Evolutionary conservation across 2,888 invertebrate genomes (phyloP), one percentile per base, ranked within the genome.

Genomic region (Anthoptus insignis): DNA sequence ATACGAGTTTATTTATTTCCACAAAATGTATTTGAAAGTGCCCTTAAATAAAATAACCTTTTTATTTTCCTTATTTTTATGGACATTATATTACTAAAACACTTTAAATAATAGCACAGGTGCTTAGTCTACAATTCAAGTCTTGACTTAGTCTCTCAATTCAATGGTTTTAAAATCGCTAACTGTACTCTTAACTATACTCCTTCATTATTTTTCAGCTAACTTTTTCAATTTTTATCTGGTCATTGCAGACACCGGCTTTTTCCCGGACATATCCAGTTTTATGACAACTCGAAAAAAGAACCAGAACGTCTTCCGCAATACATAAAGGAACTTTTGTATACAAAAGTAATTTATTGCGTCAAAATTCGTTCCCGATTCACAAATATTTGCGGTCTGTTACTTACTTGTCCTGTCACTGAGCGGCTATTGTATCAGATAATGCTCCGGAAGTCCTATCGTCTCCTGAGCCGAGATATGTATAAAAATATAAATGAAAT

Each of bases 401-500:
- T 77, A 76, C 73, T 72, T 76, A 76, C 74, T 73, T 79, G 78
- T 83, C 77, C 77, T 75, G 69, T 78, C 78, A 76, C 75, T 70
- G 74, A 73, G 68, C 53, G 49, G 73, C 74, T 65, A 78, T 81
- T 84, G 83, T 83, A 61, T 50, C 59, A 50, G 49, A 86, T 81
- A 86, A 87, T 81, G 70, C 72, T 73, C 88, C 89, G 89, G 89
- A 90, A 85, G 88, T 88, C 81, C 80, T 78, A 78, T 78, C 81
- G 79, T 79, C 78, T 78, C 78, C 73, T 37, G 77, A 77, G 74
- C 77, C 76, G 76, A 80, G 76, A 79, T 80, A 78, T 77, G 77
- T 81, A 81, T 82, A 82, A 84, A 81, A 82, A 82, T 76, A 88
- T 82, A 87, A 84, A 88, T 82, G 88, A 86, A 86, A 89, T 86